Evolutionary conservation across 2,888 invertebrate genomes (phyloP).

Genomic region (Zeuzera pyrina): DNA sequence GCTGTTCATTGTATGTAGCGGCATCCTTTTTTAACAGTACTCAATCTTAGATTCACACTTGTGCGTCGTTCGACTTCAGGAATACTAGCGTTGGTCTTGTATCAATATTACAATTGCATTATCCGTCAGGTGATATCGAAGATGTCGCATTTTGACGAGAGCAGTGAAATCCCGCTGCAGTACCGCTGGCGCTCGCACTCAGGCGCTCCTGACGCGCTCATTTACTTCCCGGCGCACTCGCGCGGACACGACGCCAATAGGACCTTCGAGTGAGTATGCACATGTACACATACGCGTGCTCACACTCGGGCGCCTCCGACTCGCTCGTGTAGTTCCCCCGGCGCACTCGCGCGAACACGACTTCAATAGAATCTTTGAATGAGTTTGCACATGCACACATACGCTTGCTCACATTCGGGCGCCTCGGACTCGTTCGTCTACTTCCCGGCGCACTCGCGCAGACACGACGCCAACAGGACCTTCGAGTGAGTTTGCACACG

Average conservation of each 20-base stretch:
- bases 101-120: too few species aligned
- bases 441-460: constrained; percentile 91
- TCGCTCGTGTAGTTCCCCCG: constrained; percentile 88
- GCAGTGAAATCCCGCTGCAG: constrained; percentile 86
- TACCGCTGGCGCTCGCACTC: constrained; percentile 90
- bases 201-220: constrained; percentile 87
- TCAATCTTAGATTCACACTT: too few species aligned
- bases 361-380: constrained; percentile 94
- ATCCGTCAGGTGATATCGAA: constrained; percentile 87
- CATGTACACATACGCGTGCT: constrained; percentile 71
- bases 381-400: constrained; percentile 22
- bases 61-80: too few species aligned
- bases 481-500: constrained; percentile 77
- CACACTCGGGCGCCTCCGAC: constrained; percentile 88
- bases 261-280: constrained; percentile 84
- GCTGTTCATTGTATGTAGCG: too few species aligned
- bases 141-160: constrained; percentile 90
- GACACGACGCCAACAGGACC: constrained; percentile 94
- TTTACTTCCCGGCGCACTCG: constrained; percentile 90
- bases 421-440: constrained; percentile 89
- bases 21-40: too few species aligned
- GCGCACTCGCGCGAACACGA: constrained; percentile 94
- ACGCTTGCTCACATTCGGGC: constrained; percentile 88
- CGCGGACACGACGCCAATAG: constrained; percentile 95
- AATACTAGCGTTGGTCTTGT: too few species aligned